Evolutionary conservation across 2,797 vertebrate genomes (phyloP), one percentile per base, ranked within the genome.

Genomic region (Falco berigora): DNA sequence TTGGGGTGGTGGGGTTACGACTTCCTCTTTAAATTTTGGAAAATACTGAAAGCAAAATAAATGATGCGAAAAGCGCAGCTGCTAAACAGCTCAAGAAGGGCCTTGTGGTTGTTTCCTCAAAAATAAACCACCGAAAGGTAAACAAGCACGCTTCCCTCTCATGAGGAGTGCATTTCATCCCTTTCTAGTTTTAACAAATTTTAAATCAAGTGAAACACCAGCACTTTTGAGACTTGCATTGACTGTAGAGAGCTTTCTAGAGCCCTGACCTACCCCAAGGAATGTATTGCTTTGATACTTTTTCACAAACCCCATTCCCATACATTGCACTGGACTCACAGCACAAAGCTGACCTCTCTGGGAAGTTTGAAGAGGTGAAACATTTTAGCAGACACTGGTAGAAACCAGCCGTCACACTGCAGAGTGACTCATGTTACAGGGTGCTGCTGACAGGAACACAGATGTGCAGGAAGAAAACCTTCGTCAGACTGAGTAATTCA

Each of bases 31-130:
- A 67, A 42, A 85, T 83, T 71, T 82, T 77, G 82, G 81, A 67
- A 96, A 97, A 64, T 58, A 74, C 0, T 71, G 81, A 90, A 93
- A 91, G 13, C 19, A 93, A 96, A 97, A 88, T 93, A 95, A 94
- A 95, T 92, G 9, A 69, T 84, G 64, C 59, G 6, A 64, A 93
- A 94, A 77, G 71, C 92, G 34, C 90, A 94, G 90, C 88, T 95
- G 95, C 88, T 89, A 21, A 90, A 74, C 27, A 76, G 67, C 34
- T 92, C 44, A 21, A 38, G 80, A 90, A 78, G 74, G 36, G 36
- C 75, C 30, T 68, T 61, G 21, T 88, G 83, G 77, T 90, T 83
- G 90, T 81, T 95, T 97, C 95, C 92, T 86, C 80, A 76, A 93
- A 94, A 97, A 95, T 85, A 96, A 92, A 85, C 74, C 55, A 75